Conservation (phyloP, 2,113 vertebrate genomes). For the Sapayoa aenigma region DNA sequence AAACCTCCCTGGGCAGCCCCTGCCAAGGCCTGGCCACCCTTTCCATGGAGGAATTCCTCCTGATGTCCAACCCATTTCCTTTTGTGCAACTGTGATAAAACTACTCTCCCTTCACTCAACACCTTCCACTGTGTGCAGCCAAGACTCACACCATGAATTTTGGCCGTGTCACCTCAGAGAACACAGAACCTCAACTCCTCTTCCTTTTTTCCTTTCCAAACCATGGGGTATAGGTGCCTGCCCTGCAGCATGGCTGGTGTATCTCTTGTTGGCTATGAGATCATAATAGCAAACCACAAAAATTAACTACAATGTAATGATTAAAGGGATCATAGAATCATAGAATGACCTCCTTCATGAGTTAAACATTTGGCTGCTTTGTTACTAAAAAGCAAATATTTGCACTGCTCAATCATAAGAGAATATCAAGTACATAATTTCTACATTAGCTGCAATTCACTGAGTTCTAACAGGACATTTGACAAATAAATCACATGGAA, state of each 20-base stretch:
- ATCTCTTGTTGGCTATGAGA: not conserved
- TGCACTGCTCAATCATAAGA: not conserved
- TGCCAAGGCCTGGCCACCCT: fast-evolving
- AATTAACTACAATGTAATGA: not conserved
- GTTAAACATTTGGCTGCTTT: not conserved
- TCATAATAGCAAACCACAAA: not conserved
- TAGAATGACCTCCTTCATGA: not conserved
- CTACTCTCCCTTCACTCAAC: not conserved
- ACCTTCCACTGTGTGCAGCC: not conserved
- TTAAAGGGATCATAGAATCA: not conserved
- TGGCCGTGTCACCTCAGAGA: not conserved
- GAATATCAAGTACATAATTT: not conserved
- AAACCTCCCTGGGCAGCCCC: not conserved
- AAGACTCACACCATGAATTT: not conserved
- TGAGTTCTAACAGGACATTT: not conserved
- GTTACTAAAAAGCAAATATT: not conserved
- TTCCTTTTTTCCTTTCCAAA: not conserved
- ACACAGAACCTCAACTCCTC: not conserved
- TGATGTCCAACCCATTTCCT: not conserved
- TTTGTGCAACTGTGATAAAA: not conserved
- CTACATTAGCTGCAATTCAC: not conserved
- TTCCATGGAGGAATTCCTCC: not conserved
- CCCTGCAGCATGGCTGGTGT: not conserved
- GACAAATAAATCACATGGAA: not conserved
- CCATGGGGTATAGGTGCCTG: not conserved